Evolutionary conservation across 1,140 invertebrate genomes (phyloP).

Genomic region (Drosophila auraria): DNA sequence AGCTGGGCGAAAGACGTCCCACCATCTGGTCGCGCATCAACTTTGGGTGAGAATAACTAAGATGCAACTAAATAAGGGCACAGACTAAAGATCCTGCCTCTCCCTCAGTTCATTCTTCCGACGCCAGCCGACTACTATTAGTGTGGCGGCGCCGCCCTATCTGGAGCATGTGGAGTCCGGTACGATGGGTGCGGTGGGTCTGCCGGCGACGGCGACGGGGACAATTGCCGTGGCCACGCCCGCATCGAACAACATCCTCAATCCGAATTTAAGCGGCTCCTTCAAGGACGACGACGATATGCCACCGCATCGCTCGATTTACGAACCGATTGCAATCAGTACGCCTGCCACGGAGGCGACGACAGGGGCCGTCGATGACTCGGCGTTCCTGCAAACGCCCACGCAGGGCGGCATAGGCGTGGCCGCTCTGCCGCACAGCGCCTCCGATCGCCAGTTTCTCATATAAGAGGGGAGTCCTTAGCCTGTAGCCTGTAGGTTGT

Average conservation of each 20-base stretch:
- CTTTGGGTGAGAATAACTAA: conserved; percentile 46
- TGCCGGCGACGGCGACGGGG: conserved; percentile 16
- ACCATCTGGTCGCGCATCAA: conserved; percentile 64
- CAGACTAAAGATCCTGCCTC: neutral
- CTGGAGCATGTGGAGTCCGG: conserved; percentile 63
- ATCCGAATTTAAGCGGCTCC: conserved; percentile 85
- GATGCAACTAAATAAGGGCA: neutral
- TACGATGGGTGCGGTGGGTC: conserved; percentile 23
- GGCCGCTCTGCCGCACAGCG: conserved; percentile 69
- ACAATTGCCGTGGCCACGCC: conserved; percentile 51
- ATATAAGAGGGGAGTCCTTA: conserved; percentile 57
- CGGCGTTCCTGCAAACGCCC: conserved; percentile 74
- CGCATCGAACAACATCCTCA: conserved; percentile 83
- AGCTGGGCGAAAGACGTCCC: conserved; percentile 48
- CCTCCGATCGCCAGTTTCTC: conserved; percentile 64
- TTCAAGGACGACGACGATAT: conserved; percentile 82
- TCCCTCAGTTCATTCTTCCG: conserved; percentile 63
- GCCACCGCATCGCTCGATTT: conserved; percentile 76
- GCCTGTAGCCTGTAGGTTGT: conserved; percentile 42
- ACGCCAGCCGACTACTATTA: conserved; percentile 49
- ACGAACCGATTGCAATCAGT: conserved; percentile 71
- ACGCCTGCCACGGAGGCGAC: conserved; percentile 50
- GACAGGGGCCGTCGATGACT: conserved; percentile 45
- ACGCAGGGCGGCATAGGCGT: conserved; percentile 79
- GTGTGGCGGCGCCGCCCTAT: conserved; percentile 73